Conservation (phyloP, 1,140 invertebrate genomes). For the Aphelenchoides besseyi region DNA sequence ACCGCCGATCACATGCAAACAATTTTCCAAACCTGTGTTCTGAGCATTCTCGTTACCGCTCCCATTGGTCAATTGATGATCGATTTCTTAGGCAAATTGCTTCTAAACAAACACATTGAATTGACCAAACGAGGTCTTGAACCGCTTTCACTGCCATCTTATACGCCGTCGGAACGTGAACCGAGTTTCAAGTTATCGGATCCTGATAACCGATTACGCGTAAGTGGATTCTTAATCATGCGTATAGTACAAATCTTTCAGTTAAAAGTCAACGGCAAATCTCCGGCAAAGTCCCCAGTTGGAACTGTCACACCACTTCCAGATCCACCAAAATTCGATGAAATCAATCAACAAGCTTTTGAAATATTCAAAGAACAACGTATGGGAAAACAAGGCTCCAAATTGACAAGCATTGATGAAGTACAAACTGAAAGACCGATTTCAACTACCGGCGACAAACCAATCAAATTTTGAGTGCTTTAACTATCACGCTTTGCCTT, state of each 20-base stretch:
- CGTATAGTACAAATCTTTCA: conserved; percentile 14
- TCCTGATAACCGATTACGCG: conserved; percentile 37
- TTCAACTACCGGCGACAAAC: not conserved
- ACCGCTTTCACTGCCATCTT: not conserved
- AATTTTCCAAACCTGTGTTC: conserved; percentile 45
- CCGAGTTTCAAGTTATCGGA: conserved; percentile 28
- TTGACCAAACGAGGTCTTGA: conserved; percentile 20
- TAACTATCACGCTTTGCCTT: too few relatives aligned
- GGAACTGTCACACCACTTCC: not conserved
- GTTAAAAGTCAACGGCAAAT: conserved; percentile 17
- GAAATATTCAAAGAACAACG: conserved; percentile 42
- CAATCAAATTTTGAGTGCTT: conserved; percentile 17
- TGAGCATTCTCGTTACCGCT: conserved; percentile 46
- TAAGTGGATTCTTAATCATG: conserved; percentile 14
- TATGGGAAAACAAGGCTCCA: not conserved
- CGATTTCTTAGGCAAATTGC: conserved; percentile 23
- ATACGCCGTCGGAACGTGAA: conserved; percentile 13
- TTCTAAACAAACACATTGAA: conserved; percentile 31
- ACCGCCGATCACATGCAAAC: conserved; percentile 25
- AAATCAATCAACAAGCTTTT: conserved; percentile 40
- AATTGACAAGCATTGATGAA: conserved; percentile 19
- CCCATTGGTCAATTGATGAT: conserved; percentile 49
- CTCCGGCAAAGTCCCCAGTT: not conserved
- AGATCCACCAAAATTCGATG: conserved; percentile 35
- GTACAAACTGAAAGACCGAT: not conserved